Evolutionary conservation across 1,140 invertebrate genomes (phyloP).

Genomic region (Calosoma granatense): DNA sequence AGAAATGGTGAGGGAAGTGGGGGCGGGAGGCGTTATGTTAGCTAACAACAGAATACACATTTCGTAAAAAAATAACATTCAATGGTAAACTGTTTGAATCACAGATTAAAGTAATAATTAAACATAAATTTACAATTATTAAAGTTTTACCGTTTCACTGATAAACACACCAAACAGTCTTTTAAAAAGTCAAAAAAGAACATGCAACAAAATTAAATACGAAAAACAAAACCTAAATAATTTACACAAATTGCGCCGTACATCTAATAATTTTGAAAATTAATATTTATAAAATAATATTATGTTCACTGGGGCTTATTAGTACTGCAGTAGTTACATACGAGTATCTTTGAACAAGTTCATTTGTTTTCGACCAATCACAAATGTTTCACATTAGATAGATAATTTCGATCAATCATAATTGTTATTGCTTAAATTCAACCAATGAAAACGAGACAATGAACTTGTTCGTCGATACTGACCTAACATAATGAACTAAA

Average conservation of each 20-base stretch:
- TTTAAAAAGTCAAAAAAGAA: constrained; percentile 1
- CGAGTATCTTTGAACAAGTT: neutral
- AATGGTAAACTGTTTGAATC: constrained; percentile 23
- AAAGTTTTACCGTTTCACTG: constrained; percentile 1
- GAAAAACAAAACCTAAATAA: neutral
- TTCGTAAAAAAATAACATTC: constrained; percentile 16
- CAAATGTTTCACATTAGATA: no score
- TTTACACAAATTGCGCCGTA: neutral
- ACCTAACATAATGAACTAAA: no score
- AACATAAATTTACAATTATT: constrained; percentile 9
- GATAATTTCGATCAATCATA: no score
- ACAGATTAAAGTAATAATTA: constrained; percentile 18
- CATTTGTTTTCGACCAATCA: no score
- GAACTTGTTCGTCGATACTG: neutral
- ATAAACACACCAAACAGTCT: neutral
- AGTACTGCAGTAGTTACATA: neutral
- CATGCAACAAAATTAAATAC: neutral
- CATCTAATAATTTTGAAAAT: neutral
- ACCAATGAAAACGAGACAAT: no score
- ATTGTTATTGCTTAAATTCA: no score
- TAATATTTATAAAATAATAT: neutral
- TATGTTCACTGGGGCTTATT: constrained; percentile 1
- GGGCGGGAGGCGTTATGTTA: no score
- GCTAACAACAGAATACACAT: constrained; percentile 12
- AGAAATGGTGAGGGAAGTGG: no score